Base-by-base conservation (phyloP, 2,797 vertebrate species). In the Philypnodon macrostomus region DNA sequence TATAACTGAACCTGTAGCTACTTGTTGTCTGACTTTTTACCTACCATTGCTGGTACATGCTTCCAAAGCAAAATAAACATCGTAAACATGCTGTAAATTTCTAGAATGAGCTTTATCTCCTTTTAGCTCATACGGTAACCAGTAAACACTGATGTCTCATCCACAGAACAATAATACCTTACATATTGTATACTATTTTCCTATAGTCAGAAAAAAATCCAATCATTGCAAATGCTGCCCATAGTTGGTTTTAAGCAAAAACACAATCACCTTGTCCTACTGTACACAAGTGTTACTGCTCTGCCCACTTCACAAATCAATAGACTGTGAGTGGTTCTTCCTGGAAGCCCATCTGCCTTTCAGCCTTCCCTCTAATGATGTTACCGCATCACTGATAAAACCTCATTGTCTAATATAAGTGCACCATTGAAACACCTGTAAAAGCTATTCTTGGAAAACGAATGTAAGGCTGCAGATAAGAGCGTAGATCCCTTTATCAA, bases 241-340 rank as follows among this genome's bases (percentile, higher is more conserved):
- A 3, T 6, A 46, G n/a, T 32, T 15, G 2, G 15, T 11, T 13
- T 10, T 13, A n/a, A 4, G 11, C 8, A 7, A 32, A 31, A 23
- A 18, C 11, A 14, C 12, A 5, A 26, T 7, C 4, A 16, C 46
- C 56, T 32, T 61, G 79, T 7, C 2, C 53, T 41, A 47, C 40
- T 58, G 18, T 36, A 58, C 54, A 47, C 24, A 42, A 44, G 34
- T 18, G 54, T 44, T 38, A 35, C 11, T 65, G 16, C 42, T 47
- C 45, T 9, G 13, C 55, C 44, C 58, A 58, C 59, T 73, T 67
- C 55, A 66, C 44, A 34, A 60, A 80, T 81, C 72, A 34, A 80
- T 74, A 66, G 24, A 48, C 41, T 46, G 39, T 38, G 60, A 82
- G 51, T 46, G 50, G 47, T 8, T 50, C 57, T 69, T 67, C 62